Evolutionary conservation across 1,140 invertebrate genomes (phyloP).

Genomic region (Drosophila sechellia): DNA sequence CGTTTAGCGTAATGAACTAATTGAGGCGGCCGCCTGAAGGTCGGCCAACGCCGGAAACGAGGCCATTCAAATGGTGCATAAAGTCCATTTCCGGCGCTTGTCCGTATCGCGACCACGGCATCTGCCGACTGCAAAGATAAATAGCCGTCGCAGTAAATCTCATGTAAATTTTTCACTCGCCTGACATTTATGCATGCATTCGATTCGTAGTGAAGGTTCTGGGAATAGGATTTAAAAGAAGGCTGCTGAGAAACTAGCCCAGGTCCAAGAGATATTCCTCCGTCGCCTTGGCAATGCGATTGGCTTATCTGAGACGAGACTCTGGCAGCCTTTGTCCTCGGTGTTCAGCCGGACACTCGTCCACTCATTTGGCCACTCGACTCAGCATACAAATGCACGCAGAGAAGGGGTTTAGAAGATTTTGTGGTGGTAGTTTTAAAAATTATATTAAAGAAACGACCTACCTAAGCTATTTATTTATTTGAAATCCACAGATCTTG

Average conservation of each 20-base stretch:
- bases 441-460: no score
- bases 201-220: neutral
- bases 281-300: constrained; percentile 44
- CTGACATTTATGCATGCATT: constrained; percentile 65
- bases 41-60: constrained; percentile 67
- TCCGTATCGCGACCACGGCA: constrained; percentile 32
- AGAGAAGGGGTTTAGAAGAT: neutral
- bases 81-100: constrained; percentile 65
- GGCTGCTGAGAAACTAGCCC: constrained; percentile 5
- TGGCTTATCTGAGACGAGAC: constrained; percentile 41
- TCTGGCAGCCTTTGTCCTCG: constrained; percentile 21
- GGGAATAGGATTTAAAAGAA: neutral
- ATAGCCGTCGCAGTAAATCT: constrained; percentile 62
- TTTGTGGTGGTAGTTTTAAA: neutral
- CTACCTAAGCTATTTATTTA: no score
- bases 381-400: constrained; percentile 33
- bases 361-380: constrained; percentile 62
- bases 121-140: constrained; percentile 60
- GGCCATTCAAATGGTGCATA: constrained; percentile 73
- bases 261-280: constrained; percentile 14
- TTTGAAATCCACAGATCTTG: no score
- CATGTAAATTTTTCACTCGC: constrained; percentile 56
- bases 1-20: constrained; percentile 82
- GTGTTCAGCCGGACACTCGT: constrained; percentile 41
- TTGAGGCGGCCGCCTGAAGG: constrained; percentile 75